Evolutionary conservation across 2,113 vertebrate genomes (phyloP).

Genomic region (Varanus komodoensis): DNA sequence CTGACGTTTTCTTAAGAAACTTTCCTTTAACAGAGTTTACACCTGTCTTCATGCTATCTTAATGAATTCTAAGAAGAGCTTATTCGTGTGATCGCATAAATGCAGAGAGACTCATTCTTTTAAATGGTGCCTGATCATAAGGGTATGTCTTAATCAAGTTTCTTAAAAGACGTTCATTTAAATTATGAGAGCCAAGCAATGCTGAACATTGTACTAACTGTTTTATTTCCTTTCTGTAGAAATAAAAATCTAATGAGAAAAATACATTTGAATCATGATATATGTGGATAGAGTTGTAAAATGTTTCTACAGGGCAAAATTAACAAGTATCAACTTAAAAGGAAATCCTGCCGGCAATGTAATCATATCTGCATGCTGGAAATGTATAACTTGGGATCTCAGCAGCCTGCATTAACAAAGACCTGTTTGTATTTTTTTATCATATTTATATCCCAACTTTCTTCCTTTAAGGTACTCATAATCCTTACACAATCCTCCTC

Average conservation of each 20-base stretch:
- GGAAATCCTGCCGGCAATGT: not conserved
- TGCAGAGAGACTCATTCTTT: not conserved
- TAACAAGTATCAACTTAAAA: not conserved
- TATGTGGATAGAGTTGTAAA: not conserved
- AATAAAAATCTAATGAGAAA: not conserved
- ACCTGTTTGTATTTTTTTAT: too few species aligned
- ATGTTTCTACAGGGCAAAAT: not conserved
- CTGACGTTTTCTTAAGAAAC: too few species aligned
- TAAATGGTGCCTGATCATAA: not conserved
- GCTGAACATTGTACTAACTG: not conserved
- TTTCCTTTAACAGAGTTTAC: not conserved
- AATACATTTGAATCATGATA: not conserved
- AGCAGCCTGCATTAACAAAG: not conserved
- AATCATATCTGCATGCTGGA: not conserved
- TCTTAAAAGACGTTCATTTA: not conserved
- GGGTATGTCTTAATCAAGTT: not conserved
- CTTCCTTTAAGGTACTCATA: too few species aligned
- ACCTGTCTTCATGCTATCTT: not conserved
- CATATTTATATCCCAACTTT: too few species aligned
- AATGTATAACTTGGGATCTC: too few species aligned
- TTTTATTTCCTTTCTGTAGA: too few species aligned
- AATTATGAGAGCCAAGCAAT: not conserved
- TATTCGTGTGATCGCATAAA: not conserved
- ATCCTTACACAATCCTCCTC: too few species aligned
- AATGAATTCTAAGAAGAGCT: not conserved